A percentile compares a stretch with the other conserved stretches of the same genome.
Evolutionary conservation across 53 echinoderm and acorn worm genomes (phyloP).

Genomic region (Paracentrotus lividus): DNA sequence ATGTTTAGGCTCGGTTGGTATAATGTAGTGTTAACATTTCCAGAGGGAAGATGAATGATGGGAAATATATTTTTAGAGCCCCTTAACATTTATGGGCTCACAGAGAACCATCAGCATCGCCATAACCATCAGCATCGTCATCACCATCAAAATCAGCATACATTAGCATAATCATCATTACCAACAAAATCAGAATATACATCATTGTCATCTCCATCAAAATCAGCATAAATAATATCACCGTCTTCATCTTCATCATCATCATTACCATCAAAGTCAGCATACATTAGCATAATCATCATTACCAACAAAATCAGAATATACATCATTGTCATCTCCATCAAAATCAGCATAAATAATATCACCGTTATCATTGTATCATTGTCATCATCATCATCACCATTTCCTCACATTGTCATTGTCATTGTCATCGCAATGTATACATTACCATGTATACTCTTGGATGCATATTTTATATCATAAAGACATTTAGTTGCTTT

Average conservation of each 20-base stretch:
- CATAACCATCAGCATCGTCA: too few species aligned
- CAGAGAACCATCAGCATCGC: too few species aligned
- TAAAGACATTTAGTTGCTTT: neutral
- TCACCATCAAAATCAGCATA: too few species aligned
- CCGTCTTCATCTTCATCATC: too few species aligned
- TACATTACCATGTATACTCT: neutral
- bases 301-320: too few species aligned
- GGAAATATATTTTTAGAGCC: neutral
- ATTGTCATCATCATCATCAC: constrained; percentile 6
- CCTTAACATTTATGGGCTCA: neutral
- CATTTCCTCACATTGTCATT: neutral
- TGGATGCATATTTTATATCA: neutral
- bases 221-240: neutral
- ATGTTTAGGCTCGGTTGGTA: neutral
- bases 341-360: neutral
- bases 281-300: too few species aligned
- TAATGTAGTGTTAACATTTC: neutral
- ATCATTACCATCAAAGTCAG: too few species aligned
- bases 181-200: neutral
- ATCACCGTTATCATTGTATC: neutral
- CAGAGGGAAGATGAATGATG: neutral
- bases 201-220: neutral
- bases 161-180: too few species aligned
- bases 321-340: neutral
- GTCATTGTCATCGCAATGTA: neutral